Conservation (phyloP, 1,140 invertebrate species). For the Drosophila azteca region DNA sequence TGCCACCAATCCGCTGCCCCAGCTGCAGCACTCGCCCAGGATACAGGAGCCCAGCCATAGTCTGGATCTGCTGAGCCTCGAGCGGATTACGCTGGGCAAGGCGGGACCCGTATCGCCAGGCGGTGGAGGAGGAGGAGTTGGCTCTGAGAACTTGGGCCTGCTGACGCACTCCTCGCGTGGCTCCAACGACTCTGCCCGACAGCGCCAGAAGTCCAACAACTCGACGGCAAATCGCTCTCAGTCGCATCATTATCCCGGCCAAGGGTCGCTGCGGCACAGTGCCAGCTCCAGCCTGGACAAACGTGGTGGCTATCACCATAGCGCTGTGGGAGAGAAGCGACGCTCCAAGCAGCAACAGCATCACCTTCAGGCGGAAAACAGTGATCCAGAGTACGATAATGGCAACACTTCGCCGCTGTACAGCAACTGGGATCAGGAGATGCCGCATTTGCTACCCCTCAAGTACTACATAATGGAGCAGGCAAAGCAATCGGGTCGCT, state of each 20-base stretch:
- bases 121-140: slow-evolving; percentile 16
- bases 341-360: slow-evolving; percentile 61
- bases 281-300: slow-evolving; percentile 84
- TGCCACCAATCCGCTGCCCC: slow-evolving; percentile 63
- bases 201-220: slow-evolving; percentile 66
- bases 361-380: slow-evolving; percentile 67
- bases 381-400: slow-evolving; percentile 85
- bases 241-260: slow-evolving; percentile 55
- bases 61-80: slow-evolving; percentile 69
- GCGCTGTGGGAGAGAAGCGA: slow-evolving; percentile 82
- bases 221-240: slow-evolving; percentile 68
- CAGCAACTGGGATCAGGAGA: slow-evolving; percentile 89
- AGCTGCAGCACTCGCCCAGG: slow-evolving; percentile 61
- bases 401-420: slow-evolving; percentile 87
- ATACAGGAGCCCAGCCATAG: slow-evolving; percentile 64
- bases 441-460: slow-evolving; percentile 90
- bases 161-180: slow-evolving; percentile 77
- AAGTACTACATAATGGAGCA: slow-evolving; percentile 95
- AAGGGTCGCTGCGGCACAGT: slow-evolving; percentile 69
- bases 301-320: slow-evolving; percentile 79
- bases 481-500: slow-evolving; percentile 89
- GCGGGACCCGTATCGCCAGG: slow-evolving; percentile 69
- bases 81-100: slow-evolving; percentile 66
- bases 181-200: slow-evolving; percentile 72
- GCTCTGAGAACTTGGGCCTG: slow-evolving; percentile 71